Evolutionary conservation across 37 sponge, comb jelly and placozoan species (phyloP), one percentile per base, ranked within the genome.

Genomic region (Diacarnus erythraeanus): DNA sequence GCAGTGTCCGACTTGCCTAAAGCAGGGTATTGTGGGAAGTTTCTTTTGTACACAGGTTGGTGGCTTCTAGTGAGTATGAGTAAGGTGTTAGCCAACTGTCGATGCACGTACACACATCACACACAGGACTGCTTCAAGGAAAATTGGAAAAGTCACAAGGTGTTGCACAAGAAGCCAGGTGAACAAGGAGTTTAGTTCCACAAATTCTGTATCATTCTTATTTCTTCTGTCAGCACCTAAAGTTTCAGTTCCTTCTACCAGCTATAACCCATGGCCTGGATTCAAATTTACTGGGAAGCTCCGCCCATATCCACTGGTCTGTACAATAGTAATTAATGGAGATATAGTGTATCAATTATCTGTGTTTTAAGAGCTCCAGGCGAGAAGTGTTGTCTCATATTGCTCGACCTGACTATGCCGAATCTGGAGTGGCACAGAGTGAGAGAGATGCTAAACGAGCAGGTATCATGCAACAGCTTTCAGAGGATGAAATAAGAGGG

Each of bases 1-100:
- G n/a, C 90, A 86, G 70, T 97, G 97, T 42, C 97, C 97, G 15
- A 89, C 90, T 1, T 97, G 97, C 72, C 42, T 92, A 30, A 97
- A 97, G 75, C 86, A 78, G 3, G 83, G 82, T 0, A 83, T 97
- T 2, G 59, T 78, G 35, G 95, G 89, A 0, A 92, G 90, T 75
- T 94, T 77, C 83, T 97, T 97, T 80, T 97, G 97, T 40, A 71
- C 87, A 9, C 97, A 97, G 82, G 96, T 95, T 43, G 57, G 75
- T 15, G 20, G 1, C 8, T 77, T 25, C 0, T 27, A 26, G 72
- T 70, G 1, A 3, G 25, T 23, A 8, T 15, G 4, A 61, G 30
- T 6, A 23, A 61, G 8, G 21, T 8, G 3, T 69, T 69, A 9
- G 18, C 35, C 69, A 69, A 31, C 29, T 65, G 31, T 65, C 3